A percentile compares a stretch with the other conserved stretches of the same genome.
phyloP scores from a whole-genome alignment of 2,113 vertebrate genomes.

The Chaetops frenatus region DNA sequence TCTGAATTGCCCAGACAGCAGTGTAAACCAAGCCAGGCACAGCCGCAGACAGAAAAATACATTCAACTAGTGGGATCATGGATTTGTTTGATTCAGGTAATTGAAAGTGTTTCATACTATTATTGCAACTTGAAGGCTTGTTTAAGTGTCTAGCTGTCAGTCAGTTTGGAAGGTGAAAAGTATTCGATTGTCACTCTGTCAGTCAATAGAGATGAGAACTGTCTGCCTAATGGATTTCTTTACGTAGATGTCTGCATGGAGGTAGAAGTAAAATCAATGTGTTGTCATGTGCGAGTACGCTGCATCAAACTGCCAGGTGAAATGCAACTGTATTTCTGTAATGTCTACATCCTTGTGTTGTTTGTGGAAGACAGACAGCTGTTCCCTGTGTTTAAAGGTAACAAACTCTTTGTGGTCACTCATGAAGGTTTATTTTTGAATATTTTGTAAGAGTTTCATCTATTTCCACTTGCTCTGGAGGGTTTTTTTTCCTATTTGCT shows the following conservation, averaged over 20 bases:
- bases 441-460: not conserved
- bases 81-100: slow-evolving; percentile 98
- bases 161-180: slow-evolving; percentile 93
- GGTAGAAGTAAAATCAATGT: slow-evolving; percentile 98
- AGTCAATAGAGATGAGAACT: slow-evolving; percentile 98
- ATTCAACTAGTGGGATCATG: slow-evolving; percentile 87
- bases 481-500: not conserved
- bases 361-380: slow-evolving; percentile 72
- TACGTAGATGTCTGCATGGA: slow-evolving; percentile 89
- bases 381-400: slow-evolving; percentile 65
- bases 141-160: slow-evolving; percentile 97
- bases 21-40: slow-evolving; percentile 72
- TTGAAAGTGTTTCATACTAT: slow-evolving; percentile 98
- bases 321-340: slow-evolving; percentile 81
- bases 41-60: slow-evolving; percentile 75
- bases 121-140: slow-evolving; percentile 94
- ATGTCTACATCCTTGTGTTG: slow-evolving; percentile 73
- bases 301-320: slow-evolving; percentile 88
- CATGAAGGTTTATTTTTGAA: slow-evolving; percentile 17
- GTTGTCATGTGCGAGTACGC: slow-evolving; percentile 91
- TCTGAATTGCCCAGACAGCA: slow-evolving; percentile 65
- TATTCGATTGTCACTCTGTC: slow-evolving; percentile 97
- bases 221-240: slow-evolving; percentile 99
- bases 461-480: not conserved
- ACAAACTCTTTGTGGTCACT: slow-evolving; percentile 39